Conservation (phyloP, 2,888 invertebrate species). For the Hypercompe scribonia region DNA sequence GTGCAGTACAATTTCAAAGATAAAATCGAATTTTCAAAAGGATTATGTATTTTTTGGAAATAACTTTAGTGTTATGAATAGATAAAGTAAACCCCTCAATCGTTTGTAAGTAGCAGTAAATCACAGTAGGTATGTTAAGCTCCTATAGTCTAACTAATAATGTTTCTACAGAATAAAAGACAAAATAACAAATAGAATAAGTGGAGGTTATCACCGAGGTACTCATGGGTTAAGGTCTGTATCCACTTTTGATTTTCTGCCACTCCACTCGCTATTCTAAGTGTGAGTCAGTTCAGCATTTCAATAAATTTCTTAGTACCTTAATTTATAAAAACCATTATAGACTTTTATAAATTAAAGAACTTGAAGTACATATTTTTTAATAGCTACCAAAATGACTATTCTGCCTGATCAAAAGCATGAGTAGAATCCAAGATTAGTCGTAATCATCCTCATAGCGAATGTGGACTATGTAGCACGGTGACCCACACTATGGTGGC, state of each 20-base stretch:
- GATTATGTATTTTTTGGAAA: neutral
- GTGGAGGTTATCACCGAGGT: neutral
- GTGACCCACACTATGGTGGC: no score
- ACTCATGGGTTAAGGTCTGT: neutral
- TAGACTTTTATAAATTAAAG: no score
- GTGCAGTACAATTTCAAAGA: constrained; percentile 13
- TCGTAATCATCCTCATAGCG: no score
- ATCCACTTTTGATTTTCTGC: neutral
- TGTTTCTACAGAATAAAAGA: neutral
- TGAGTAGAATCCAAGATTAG: no score
- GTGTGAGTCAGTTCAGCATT: neutral
- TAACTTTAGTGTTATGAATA: neutral
- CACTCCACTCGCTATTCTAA: neutral
- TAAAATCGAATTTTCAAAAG: constrained; percentile 2
- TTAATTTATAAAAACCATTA: no score
- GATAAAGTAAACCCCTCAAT: neutral
- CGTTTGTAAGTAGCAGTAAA: neutral
- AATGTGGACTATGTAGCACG: no score
- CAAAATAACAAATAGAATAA: neutral
- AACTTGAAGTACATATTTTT: no score
- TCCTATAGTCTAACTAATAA: neutral
- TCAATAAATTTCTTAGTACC: neutral
- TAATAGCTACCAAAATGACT: no score
- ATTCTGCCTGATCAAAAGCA: no score
- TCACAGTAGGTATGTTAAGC: neutral